These are phyloP conservation scores for Morinoia aosen DNA, from an alignment of 2,888 invertebrate genomes.

Conservation along the genomic window DNA sequence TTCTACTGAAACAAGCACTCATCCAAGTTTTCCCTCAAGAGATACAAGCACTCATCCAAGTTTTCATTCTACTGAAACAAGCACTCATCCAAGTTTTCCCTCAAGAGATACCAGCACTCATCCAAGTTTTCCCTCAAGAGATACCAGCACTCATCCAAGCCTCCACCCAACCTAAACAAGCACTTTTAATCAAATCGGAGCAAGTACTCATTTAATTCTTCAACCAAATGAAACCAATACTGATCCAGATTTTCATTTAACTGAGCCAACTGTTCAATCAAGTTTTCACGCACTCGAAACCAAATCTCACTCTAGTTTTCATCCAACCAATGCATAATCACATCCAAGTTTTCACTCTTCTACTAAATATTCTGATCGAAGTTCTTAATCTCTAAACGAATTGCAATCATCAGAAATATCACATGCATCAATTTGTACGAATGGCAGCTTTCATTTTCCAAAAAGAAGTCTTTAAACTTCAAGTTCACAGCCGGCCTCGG, in stretches of 20 bases:
- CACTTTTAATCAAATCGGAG: neutral
- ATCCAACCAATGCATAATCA: neutral
- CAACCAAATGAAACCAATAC: neutral
- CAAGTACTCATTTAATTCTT: neutral
- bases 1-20: neutral
- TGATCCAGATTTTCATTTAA: neutral
- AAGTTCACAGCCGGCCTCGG: neutral
- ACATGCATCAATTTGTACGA: neutral
- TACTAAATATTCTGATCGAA: neutral
- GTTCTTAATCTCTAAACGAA: neutral
- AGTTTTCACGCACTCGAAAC: neutral
- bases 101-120: neutral
- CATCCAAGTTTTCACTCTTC: neutral
- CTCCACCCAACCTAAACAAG: neutral
- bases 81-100: neutral
- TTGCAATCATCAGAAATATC: neutral
- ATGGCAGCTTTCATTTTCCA: neutral
- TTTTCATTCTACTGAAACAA: neutral
- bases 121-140: neutral
- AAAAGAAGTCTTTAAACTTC: neutral
- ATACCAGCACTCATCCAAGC: neutral
- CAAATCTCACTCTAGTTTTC: neutral
- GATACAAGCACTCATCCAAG: neutral
- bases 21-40: neutral
- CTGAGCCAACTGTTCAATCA: neutral